These are phyloP conservation scores for Mareca strepera DNA, from an alignment of 2,797 vertebrate genomes.

Conservation along the genomic window DNA sequence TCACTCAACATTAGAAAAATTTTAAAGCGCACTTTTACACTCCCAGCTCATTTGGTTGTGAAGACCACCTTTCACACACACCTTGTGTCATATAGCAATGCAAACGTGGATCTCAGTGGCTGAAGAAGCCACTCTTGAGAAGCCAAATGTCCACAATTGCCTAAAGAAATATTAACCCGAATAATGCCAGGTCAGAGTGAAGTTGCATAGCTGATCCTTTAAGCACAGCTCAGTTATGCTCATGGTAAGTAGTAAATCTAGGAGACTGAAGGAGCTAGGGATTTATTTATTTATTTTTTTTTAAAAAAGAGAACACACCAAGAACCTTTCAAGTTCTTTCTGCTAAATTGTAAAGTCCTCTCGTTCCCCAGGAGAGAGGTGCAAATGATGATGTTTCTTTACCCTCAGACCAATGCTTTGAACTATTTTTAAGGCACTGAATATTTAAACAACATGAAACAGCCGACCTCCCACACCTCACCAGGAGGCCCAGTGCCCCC, in stretches of 20 bases:
- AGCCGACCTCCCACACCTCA: background rate
- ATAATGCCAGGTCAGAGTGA: background rate
- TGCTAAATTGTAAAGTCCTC: background rate
- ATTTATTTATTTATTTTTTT: background rate
- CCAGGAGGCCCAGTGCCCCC: background rate
- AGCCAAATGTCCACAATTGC: background rate
- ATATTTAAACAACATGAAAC: background rate
- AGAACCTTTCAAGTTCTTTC: background rate
- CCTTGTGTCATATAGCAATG: background rate
- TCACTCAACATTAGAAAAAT: background rate
- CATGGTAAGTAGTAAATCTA: background rate
- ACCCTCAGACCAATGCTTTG: background rate
- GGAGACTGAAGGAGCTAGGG: background rate
- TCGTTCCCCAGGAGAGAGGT: background rate
- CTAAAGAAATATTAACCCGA: background rate
- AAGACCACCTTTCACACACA: background rate
- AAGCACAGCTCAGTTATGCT: background rate
- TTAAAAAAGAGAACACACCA: background rate
- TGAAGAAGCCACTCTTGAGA: background rate
- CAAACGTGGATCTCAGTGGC: background rate
- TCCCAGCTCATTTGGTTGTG: background rate
- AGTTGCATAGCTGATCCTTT: background rate
- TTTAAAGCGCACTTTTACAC: background rate
- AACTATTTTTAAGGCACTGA: background rate
- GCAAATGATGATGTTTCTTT: background rate